Conservation (phyloP, 2,888 invertebrate genomes). For the Drosophila quinaria region DNA sequence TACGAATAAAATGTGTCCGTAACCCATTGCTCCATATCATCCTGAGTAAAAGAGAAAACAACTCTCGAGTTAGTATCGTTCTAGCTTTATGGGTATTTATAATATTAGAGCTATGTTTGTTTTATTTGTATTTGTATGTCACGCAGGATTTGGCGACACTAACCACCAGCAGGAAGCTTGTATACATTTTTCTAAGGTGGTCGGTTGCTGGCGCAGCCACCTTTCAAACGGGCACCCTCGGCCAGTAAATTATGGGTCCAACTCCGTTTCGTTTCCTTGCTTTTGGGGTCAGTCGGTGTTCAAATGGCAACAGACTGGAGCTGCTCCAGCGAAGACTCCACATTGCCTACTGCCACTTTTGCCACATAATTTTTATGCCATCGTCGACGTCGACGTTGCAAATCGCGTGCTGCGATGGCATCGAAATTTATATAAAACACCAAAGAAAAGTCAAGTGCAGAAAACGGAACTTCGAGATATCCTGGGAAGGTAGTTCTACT, state of each 20-base stretch:
- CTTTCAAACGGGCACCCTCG: slow-evolving; percentile 4
- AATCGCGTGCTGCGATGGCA: slow-evolving; percentile 73
- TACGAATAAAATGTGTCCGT: slow-evolving; percentile 85
- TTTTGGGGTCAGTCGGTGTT: slow-evolving; percentile 71
- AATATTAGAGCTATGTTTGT: slow-evolving; percentile 16
- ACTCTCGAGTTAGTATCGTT: slow-evolving; percentile 19
- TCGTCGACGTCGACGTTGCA: slow-evolving; percentile 48
- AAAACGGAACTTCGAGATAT: slow-evolving; percentile 28
- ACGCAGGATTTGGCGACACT: slow-evolving; percentile 67
- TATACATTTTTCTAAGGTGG: slow-evolving; percentile 71
- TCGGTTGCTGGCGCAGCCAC: slow-evolving; percentile 9
- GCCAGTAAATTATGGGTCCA: slow-evolving; percentile 59
- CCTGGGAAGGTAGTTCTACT: slow-evolving; percentile 11
- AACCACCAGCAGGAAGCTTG: slow-evolving; percentile 83
- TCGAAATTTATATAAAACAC: slow-evolving; percentile 55
- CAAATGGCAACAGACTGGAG: slow-evolving; percentile 46
- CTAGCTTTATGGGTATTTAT: slow-evolving; percentile 19
- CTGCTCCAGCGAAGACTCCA: slow-evolving; percentile 63
- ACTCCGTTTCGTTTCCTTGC: slow-evolving; percentile 29
- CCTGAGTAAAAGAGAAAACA: slow-evolving; percentile 62
- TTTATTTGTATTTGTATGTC: slow-evolving; percentile 24
- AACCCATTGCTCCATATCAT: slow-evolving; percentile 86
- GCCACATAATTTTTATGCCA: slow-evolving; percentile 77
- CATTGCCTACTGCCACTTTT: slow-evolving; percentile 71
- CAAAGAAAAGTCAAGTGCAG: slow-evolving; percentile 10